Evolutionary conservation across 1,140 invertebrate genomes (phyloP).

Genomic region (Trichoplusia ni): DNA sequence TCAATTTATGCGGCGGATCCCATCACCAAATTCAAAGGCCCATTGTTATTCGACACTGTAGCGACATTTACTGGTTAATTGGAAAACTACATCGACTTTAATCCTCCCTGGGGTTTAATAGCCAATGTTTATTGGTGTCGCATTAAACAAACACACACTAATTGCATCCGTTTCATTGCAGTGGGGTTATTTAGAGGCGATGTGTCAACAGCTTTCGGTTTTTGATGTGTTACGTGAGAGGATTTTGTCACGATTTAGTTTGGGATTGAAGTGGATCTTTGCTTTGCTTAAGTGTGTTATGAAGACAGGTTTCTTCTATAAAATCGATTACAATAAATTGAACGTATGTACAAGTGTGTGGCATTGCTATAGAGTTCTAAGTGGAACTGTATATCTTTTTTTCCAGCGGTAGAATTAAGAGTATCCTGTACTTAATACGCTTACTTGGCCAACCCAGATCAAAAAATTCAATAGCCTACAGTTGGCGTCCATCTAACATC

Average conservation of each 20-base stretch:
- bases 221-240: background rate
- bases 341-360: no score
- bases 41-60: conserved; percentile 16
- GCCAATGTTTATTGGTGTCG: conserved; percentile 32
- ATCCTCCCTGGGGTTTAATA: conserved; percentile 30
- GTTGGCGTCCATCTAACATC: conserved; percentile 4
- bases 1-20: conserved; percentile 44
- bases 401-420: background rate
- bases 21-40: conserved; percentile 39
- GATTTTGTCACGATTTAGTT: no score
- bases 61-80: conserved; percentile 44
- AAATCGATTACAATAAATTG: no score
- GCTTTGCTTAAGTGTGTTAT: no score
- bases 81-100: conserved; percentile 45
- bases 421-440: background rate
- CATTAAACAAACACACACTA: conserved; percentile 36
- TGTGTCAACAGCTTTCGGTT: conserved; percentile 10
- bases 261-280: no score
- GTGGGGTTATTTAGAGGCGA: conserved; percentile 26
- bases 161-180: conserved; percentile 39
- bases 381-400: background rate
- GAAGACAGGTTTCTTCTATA: no score
- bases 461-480: conserved; percentile 1
- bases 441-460: background rate
- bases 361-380: no score